Conservation (phyloP, 2,113 vertebrate genomes). For the Petaurus breviceps region DNA sequence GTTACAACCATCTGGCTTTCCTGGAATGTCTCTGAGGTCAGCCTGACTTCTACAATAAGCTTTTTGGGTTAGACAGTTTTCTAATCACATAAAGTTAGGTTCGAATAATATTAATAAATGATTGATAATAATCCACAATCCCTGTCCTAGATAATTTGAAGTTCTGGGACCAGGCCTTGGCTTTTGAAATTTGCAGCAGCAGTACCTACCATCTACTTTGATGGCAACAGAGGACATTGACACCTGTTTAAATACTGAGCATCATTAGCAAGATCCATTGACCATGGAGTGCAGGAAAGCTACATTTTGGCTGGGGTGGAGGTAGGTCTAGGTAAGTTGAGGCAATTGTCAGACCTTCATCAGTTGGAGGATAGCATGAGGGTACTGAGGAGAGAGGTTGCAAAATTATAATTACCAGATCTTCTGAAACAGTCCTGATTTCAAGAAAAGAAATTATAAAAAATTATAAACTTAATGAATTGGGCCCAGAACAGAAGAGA, state of each 20-base stretch:
- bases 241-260: not conserved
- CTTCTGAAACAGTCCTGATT: not conserved
- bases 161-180: not conserved
- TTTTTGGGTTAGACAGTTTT: not conserved
- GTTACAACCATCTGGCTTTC: not conserved
- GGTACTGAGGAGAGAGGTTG: not conserved
- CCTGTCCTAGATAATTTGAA: not conserved
- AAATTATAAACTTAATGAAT: not conserved
- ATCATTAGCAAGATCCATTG: not conserved
- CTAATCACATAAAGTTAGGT: not conserved
- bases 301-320: not conserved
- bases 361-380: not conserved
- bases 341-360: not conserved
- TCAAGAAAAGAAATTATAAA: not conserved
- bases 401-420: not conserved
- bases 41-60: not conserved
- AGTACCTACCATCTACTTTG: not conserved
- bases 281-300: not conserved
- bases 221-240: not conserved
- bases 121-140: not conserved
- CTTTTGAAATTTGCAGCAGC: not conserved
- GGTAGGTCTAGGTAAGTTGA: not conserved
- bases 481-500: not conserved
- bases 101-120: not conserved
- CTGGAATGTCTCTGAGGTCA: not conserved